phyloP scores from a whole-genome alignment of 2,888 invertebrate genomes.

The Antitype chi region DNA sequence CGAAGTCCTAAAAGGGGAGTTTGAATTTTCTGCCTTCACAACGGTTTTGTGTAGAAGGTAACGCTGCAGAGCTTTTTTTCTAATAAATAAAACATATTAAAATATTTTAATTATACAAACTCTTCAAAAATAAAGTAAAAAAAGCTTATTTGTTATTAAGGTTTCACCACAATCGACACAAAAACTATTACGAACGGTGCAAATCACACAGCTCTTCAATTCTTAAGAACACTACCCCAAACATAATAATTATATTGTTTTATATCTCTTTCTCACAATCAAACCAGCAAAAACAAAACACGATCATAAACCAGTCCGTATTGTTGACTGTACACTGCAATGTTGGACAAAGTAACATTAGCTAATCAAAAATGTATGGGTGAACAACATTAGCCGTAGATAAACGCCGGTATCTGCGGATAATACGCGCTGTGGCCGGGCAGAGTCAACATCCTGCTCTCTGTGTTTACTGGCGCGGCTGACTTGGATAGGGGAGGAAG shows the following conservation, averaged over 20 bases:
- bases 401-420: constrained; percentile 80
- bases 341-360: constrained; percentile 45
- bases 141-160: not conserved
- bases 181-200: not conserved
- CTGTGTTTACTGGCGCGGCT: constrained; percentile 69
- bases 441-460: constrained; percentile 76
- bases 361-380: constrained; percentile 72
- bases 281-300: constrained; percentile 30
- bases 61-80: not conserved
- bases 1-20: not conserved
- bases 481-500: constrained; percentile 64
- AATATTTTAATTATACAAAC: not conserved
- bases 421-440: constrained; percentile 71
- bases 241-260: not conserved
- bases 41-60: not conserved
- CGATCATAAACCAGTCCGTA: not conserved
- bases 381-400: constrained; percentile 79
- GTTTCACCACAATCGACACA: not conserved
- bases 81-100: not conserved
- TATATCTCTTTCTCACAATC: constrained; percentile 9
- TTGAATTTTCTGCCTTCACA: not conserved
- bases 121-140: not conserved
- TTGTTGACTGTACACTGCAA: constrained; percentile 28
- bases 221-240: not conserved
- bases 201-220: not conserved